phyloP scores from a whole-genome alignment of 2,888 invertebrate genomes.

The Calameuta filiformis region DNA sequence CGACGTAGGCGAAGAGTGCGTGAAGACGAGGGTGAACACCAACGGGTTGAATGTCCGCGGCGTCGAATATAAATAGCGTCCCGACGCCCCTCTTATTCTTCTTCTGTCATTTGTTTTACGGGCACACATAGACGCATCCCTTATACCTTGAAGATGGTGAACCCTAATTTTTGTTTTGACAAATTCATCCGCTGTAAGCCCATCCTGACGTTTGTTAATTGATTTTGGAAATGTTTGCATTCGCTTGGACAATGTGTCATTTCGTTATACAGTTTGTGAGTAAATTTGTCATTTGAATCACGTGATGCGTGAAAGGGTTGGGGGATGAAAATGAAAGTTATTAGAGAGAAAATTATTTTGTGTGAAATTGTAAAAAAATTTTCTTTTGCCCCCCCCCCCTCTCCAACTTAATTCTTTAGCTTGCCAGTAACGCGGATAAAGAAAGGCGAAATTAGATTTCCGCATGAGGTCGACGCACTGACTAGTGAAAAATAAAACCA shows the following conservation, averaged over 20 bases:
- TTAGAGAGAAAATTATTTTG: background rate
- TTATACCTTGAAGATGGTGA: background rate
- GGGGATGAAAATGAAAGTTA: constrained; percentile 4
- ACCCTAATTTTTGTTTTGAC: background rate
- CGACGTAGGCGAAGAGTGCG: constrained; percentile 24
- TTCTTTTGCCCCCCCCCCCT: background rate
- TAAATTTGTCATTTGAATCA: too few species aligned
- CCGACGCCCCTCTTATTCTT: constrained; percentile 37
- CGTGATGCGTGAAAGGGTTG: too few species aligned
- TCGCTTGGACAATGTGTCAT: too few species aligned
- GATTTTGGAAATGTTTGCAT: too few species aligned
- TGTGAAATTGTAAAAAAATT: background rate
- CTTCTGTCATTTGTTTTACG: background rate
- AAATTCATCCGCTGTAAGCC: too few species aligned
- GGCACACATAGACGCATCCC: background rate
- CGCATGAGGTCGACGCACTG: constrained; percentile 36
- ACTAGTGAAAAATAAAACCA: constrained; percentile 37
- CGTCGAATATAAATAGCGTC: constrained; percentile 54
- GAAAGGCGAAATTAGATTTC: constrained; percentile 44
- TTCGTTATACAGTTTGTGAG: too few species aligned
- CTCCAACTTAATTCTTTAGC: background rate
- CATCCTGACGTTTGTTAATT: too few species aligned
- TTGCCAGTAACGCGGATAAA: constrained; percentile 18
- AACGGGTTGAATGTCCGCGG: constrained; percentile 50
- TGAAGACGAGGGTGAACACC: constrained; percentile 35